A percentile compares a stretch with the other conserved stretches of the same genome.
Conservation (phyloP, 2,797 vertebrate species). For the Channallabes apus region DNA sequence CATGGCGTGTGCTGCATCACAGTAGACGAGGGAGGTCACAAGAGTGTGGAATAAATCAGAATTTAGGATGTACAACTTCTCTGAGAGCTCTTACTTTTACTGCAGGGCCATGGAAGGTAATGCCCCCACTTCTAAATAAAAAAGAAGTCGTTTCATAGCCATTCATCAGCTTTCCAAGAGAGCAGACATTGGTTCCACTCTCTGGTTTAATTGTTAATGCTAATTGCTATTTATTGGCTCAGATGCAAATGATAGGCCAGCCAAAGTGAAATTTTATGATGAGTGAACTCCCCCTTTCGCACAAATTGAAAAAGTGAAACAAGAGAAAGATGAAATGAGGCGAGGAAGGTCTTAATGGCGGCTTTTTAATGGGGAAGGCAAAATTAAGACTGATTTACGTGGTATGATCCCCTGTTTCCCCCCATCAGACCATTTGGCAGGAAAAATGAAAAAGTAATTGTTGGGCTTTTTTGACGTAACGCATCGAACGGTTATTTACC, state of each 20-base stretch:
- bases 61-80: slow-evolving; percentile 43
- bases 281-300: slow-evolving; percentile 99
- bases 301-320: slow-evolving; percentile 99
- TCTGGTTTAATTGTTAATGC: slow-evolving; percentile 99
- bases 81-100: slow-evolving; percentile 47
- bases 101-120: slow-evolving; percentile 53
- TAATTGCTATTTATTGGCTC: slow-evolving; percentile 99
- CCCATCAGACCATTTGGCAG: slow-evolving; percentile 82
- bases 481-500: slow-evolving; percentile 90
- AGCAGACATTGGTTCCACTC: slow-evolving; percentile 99
- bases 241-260: slow-evolving; percentile 99
- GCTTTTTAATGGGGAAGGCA: slow-evolving; percentile 99
- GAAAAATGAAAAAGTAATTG: slow-evolving; percentile 94
- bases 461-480: slow-evolving; percentile 82
- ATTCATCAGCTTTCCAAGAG: slow-evolving; percentile 98
- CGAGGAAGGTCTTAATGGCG: slow-evolving; percentile 98
- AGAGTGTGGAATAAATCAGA: slow-evolving; percentile 7
- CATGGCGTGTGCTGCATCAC: slow-evolving; percentile 7
- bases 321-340: slow-evolving; percentile 99
- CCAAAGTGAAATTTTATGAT: slow-evolving; percentile 99
- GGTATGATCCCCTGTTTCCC: slow-evolving; percentile 94
- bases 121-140: slow-evolving; percentile 54
- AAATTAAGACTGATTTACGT: slow-evolving; percentile 99
- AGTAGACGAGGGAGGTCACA: slow-evolving; percentile 23
- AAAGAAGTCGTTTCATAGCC: slow-evolving; percentile 73